phyloP scores from a whole-genome alignment of 2,797 vertebrate species.

The Cossypha dichroa region DNA sequence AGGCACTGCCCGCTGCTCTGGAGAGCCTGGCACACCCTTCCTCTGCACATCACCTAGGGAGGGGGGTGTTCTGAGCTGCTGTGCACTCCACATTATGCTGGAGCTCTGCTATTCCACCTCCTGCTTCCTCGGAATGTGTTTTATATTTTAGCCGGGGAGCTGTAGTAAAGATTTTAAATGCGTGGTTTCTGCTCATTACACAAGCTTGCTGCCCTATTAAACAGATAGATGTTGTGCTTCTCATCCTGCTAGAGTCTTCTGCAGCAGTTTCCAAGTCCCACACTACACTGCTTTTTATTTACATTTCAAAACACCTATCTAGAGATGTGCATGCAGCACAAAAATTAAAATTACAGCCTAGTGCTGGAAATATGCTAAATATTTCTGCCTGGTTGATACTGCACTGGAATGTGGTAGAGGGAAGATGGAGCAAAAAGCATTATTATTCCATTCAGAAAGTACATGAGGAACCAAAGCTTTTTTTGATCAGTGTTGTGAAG shows the following conservation, averaged over 20 bases:
- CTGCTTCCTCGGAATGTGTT: neutral
- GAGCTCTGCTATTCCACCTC: neutral
- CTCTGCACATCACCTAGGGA: neutral
- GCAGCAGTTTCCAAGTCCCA: neutral
- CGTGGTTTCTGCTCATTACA: neutral
- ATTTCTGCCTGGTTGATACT: neutral
- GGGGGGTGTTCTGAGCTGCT: neutral
- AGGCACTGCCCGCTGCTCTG: neutral
- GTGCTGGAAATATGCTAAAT: neutral
- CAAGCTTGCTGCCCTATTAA: neutral
- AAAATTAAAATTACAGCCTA: neutral
- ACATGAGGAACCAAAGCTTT: neutral
- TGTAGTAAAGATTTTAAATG: constrained; percentile 6
- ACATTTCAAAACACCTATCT: constrained; percentile 41
- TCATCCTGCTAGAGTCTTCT: neutral
- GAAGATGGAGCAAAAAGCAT: neutral
- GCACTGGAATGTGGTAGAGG: neutral
- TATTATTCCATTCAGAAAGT: neutral
- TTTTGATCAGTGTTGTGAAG: neutral
- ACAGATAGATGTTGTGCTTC: neutral
- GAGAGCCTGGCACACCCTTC: neutral
- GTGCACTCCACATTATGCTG: neutral
- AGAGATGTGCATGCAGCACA: neutral
- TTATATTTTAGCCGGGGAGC: constrained; percentile 12
- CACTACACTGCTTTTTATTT: neutral